Percentiles rank a stretch among this genome's conserved stretches.
Evolutionary conservation across 2,113 vertebrate genomes (phyloP).

Genomic region (Actenoides lindsayi): DNA sequence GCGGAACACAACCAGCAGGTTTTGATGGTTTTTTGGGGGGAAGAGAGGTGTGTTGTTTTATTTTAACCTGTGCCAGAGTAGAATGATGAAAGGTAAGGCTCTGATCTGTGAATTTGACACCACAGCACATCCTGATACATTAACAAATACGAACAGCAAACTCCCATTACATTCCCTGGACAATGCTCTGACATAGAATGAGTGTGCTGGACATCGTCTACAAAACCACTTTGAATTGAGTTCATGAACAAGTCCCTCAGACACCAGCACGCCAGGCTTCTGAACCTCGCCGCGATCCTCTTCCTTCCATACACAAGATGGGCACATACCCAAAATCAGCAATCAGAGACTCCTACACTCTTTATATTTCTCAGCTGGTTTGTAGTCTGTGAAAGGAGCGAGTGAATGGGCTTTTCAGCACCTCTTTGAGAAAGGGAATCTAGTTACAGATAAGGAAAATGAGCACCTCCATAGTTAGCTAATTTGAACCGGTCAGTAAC

Average conservation of each 20-base stretch:
- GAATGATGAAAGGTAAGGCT: not conserved
- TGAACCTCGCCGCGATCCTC: not conserved
- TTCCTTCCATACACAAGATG: not conserved
- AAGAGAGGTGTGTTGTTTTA: not conserved
- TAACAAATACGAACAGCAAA: not conserved
- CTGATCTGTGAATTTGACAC: not conserved
- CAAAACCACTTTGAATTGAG: not conserved
- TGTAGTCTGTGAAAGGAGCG: not conserved
- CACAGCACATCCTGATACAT: not conserved
- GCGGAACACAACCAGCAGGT: slow-evolving; percentile 47
- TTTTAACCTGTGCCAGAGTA: not conserved
- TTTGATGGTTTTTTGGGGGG: not conserved
- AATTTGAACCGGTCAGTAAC: not conserved
- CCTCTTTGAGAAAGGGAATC: not conserved
- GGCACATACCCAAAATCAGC: not conserved
- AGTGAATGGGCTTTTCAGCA: not conserved
- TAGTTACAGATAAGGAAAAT: not conserved
- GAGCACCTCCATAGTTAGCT: not conserved
- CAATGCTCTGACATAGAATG: not conserved
- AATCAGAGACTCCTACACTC: not conserved
- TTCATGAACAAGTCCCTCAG: not conserved
- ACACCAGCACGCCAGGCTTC: not conserved
- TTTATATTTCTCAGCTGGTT: not conserved
- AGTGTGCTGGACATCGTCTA: not conserved
- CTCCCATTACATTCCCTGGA: not conserved